Base-by-base conservation (phyloP, 2,888 invertebrate species). In the Psococerastis gibbosa region DNA sequence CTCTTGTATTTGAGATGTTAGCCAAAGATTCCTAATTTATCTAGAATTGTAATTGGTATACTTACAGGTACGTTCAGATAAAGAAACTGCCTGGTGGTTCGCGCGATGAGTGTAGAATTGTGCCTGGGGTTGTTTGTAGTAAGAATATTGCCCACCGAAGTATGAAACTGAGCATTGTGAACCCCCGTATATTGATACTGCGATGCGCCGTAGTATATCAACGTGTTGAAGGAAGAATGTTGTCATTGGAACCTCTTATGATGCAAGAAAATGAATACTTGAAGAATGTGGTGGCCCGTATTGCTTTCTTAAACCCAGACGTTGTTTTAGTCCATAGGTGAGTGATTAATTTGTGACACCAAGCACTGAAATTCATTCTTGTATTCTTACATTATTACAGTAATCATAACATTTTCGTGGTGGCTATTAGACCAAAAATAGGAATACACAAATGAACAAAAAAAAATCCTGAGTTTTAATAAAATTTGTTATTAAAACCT, bases 141-240 rank as follows among this genome's bases (percentile, higher is more conserved):
- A 97, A 98, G 66, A 91, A 94, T 60, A 79, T 97, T 1, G 83
- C 88, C 0, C 92, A 97, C 64, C 80, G 83, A 61, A 80, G 73
- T 42, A 91, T 89, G 87, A 70, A 76, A 3, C 74, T 75, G 1
- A 71, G 75, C 55, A 73, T 92, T 41, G 71, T 73, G 1, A 78
- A 82, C 54, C 92, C 95, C 0, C 78, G 77, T 50, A 80, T 95
- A 48, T 65, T 97, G 8, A 63, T 95, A 6, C 66, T 95, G 15
- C 77, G 83, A 52, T 88, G 91, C 47, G 80, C 92, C 2, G 80
- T 98, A 43, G 89, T 91, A 48, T 98, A 95, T 60, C 94, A 97
- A 60, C 67, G 92, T 45, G 83, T 87, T 1, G 91, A 94, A 58
- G 91, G 91, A 11, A 84, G 91, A 57, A 71, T 95, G 48, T 78